phyloP scores from a whole-genome alignment of 2,888 invertebrate species.

The Drosophila incognita region DNA sequence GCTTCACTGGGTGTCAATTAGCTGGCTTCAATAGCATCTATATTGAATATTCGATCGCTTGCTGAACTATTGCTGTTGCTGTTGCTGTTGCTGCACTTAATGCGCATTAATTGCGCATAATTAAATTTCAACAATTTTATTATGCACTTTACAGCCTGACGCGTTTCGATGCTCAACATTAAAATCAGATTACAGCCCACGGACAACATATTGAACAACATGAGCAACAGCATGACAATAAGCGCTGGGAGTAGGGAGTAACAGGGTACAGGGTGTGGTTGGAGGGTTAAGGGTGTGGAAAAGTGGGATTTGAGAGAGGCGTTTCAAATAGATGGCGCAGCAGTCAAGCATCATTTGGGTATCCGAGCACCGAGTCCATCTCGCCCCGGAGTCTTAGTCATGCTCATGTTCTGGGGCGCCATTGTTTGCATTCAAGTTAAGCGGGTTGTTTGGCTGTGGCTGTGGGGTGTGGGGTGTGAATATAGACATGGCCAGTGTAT shows the following conservation, averaged over 20 bases:
- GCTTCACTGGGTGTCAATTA: conserved; percentile 50
- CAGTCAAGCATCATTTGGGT: neutral
- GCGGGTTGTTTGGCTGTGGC: neutral
- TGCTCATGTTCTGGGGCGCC: neutral
- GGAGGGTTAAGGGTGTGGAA: neutral
- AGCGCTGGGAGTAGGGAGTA: neutral
- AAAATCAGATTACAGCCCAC: conserved; percentile 70
- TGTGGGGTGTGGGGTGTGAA: neutral
- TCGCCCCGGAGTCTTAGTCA: neutral
- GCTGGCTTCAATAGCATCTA: conserved; percentile 39
- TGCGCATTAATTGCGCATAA: conserved; percentile 77
- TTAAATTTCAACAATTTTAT: conserved; percentile 78
- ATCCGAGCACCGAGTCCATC: neutral
- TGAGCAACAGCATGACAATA: conserved; percentile 13
- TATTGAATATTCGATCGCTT: neutral
- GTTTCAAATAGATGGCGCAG: neutral
- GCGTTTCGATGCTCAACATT: conserved; percentile 56
- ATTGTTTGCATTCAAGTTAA: conserved; percentile 7
- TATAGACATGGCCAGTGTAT: neutral
- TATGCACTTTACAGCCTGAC: conserved; percentile 72
- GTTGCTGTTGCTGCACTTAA: conserved; percentile 66
- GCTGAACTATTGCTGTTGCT: conserved; percentile 7
- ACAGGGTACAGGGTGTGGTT: too few relatives aligned
- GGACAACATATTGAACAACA: conserved; percentile 41
- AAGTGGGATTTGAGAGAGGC: neutral